Evolutionary conservation across 2,888 invertebrate genomes (phyloP), one percentile per base, ranked within the genome.

Genomic region (Aleiodes testaceus): DNA sequence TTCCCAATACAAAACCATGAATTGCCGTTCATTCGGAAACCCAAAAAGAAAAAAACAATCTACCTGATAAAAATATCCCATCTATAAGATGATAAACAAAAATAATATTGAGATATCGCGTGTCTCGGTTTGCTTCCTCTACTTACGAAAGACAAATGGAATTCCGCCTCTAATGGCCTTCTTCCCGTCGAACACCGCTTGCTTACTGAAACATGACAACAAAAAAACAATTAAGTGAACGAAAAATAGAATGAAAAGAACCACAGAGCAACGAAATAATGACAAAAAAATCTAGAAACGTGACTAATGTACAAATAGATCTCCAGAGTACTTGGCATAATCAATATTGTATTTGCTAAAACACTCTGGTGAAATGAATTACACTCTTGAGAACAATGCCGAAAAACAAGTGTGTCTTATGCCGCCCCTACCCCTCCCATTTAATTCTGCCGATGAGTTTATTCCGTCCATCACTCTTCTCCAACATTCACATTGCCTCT

Each of bases 111-210:
- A 44, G 50, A 73, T 67, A 68, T 65, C 20, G 49, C 66, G 69
- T 69, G 63, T 67, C 45, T 52, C 50, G 44, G 36, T 66, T 66
- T 20, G 63, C 52, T 68, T 67, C 72, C 74, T 75, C 72, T 87
- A 94, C 97, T 96, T 92, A 98, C 97, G 98, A 89, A 98, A 98
- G 77, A 98, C 96, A 88, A 98, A 94, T 75, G 98, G 98, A 88
- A 98, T 97, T 83, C 98, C 98, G 83, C 98, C 98, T 86, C 98
- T 91, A 87, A 98, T 98, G 76, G 97, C 95, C 88, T 97, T 95
- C 88, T 97, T 97, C 79, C 97, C 97, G 89, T 98, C 97, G 89
- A 97, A 98, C 70, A 97, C 93, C 67, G 98, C 96, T 89, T 97
- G 94, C 90, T 97, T 97, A 89, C 96, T 97, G 90, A 72, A 92